Percentiles rank a stretch among this genome's conserved stretches.
These are phyloP conservation scores for Sitobion miscanthi DNA, from an alignment of 1,140 invertebrate genomes.

Conservation along the genomic window DNA sequence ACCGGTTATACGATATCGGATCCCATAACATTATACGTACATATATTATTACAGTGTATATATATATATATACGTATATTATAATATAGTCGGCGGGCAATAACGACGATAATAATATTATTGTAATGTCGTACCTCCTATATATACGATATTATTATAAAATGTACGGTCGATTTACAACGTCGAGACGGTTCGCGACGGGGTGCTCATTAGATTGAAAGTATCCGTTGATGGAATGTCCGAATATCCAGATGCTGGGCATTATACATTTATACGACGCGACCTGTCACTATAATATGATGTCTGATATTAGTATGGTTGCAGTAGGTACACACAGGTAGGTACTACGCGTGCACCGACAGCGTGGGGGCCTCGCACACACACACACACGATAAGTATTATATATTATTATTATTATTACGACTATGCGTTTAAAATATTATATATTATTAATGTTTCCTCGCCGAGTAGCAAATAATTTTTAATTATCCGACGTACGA, in stretches of 20 bases:
- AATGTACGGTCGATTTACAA: not conserved
- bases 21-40: too few relatives aligned
- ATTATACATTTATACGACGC: not conserved
- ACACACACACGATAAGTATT: not conserved
- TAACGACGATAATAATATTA: not conserved
- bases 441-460: not conserved
- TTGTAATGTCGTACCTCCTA: not conserved
- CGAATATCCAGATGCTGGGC: not conserved
- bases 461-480: slow-evolving; percentile 12
- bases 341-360: not conserved
- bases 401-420: too few relatives aligned
- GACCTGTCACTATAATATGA: slow-evolving; percentile 28
- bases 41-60: too few relatives aligned
- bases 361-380: not conserved
- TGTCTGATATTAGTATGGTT: not conserved
- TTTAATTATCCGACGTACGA: slow-evolving; percentile 4
- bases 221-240: slow-evolving; percentile 13
- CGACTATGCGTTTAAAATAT: not conserved
- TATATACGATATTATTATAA: not conserved
- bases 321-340: too few relatives aligned
- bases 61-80: too few relatives aligned
- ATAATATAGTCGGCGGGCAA: not conserved
- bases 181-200: slow-evolving; percentile 23
- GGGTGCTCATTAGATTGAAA: slow-evolving; percentile 29
- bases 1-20: not conserved